phyloP scores from a whole-genome alignment of 2,888 invertebrate species.

The Parochlus steinenii region DNA sequence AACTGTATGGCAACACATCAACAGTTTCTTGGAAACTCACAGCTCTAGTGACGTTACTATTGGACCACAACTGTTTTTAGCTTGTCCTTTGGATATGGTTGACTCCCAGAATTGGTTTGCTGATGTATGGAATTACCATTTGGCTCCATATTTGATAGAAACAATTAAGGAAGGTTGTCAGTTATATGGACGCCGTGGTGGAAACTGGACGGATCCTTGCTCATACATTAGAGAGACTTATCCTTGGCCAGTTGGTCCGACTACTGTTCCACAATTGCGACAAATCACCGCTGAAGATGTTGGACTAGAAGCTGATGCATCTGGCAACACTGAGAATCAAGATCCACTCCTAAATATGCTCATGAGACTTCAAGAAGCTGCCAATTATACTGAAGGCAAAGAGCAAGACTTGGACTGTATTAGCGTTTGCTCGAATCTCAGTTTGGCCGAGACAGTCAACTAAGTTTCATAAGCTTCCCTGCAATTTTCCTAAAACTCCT shows the following conservation, averaged over 20 bases:
- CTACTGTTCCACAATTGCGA: slow-evolving; percentile 36
- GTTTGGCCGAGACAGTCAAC: no score
- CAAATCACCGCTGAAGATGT: slow-evolving; percentile 85
- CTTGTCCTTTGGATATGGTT: slow-evolving; percentile 53
- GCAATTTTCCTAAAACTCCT: no score
- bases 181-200: slow-evolving; percentile 63
- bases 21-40: slow-evolving; percentile 88
- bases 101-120: slow-evolving; percentile 88
- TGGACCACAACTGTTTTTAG: slow-evolving; percentile 56
- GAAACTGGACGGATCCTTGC: slow-evolving; percentile 86
- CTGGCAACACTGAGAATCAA: slow-evolving; percentile 41
- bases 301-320: slow-evolving; percentile 59
- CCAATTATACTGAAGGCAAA: slow-evolving; percentile 73
- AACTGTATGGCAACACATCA: slow-evolving; percentile 85
- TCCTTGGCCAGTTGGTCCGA: slow-evolving; percentile 61
- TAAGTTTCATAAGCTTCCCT: no score
- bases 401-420: slow-evolving; percentile 84
- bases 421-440: slow-evolving; percentile 62
- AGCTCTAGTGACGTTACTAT: slow-evolving; percentile 95
- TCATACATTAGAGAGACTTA: slow-evolving; percentile 83
- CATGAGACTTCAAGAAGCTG: slow-evolving; percentile 10
- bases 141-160: slow-evolving; percentile 88
- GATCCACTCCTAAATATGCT: slow-evolving; percentile 47
- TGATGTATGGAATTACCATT: slow-evolving; percentile 95
- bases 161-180: slow-evolving; percentile 90